These are phyloP conservation scores for Upupa epops DNA, from an alignment of 2,113 vertebrate species.

Conservation along the genomic window DNA sequence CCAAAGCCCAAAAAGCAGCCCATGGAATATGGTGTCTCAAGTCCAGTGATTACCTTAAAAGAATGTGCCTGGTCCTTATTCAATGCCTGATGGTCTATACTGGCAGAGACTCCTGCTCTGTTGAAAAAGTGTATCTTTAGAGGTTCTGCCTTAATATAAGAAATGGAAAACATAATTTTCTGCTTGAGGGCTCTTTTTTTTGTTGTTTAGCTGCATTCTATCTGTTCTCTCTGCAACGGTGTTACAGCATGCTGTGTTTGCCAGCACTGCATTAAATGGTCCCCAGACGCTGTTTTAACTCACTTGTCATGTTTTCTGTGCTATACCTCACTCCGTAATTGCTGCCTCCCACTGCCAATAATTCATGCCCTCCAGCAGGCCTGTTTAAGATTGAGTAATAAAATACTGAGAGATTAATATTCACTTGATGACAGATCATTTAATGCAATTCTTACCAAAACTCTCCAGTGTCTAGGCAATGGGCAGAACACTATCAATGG, in stretches of 20 bases:
- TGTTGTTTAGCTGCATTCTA: not conserved
- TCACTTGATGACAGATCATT: slow-evolving; percentile 20
- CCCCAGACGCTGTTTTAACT: slow-evolving; percentile 13
- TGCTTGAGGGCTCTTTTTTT: not conserved
- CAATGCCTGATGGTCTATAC: not conserved
- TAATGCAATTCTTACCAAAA: not conserved
- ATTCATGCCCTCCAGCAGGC: slow-evolving; percentile 37
- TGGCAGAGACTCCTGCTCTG: not conserved
- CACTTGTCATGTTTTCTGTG: not conserved
- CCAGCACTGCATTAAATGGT: not conserved
- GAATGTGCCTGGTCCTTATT: not conserved
- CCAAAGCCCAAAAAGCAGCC: not conserved
- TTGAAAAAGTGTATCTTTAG: not conserved
- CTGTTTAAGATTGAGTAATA: slow-evolving; percentile 36
- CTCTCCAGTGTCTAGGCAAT: not conserved
- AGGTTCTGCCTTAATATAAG: not conserved
- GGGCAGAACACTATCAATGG: not conserved
- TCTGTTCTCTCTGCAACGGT: not conserved
- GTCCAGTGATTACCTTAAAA: not conserved
- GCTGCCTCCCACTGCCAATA: slow-evolving; percentile 25
- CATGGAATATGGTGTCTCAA: not conserved
- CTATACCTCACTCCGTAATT: slow-evolving; percentile 39
- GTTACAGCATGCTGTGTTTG: not conserved
- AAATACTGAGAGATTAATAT: slow-evolving; percentile 45
- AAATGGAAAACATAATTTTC: not conserved